Conservation (phyloP, 2,113 vertebrate species). For the Oncorhynchus kisutch region DNA sequence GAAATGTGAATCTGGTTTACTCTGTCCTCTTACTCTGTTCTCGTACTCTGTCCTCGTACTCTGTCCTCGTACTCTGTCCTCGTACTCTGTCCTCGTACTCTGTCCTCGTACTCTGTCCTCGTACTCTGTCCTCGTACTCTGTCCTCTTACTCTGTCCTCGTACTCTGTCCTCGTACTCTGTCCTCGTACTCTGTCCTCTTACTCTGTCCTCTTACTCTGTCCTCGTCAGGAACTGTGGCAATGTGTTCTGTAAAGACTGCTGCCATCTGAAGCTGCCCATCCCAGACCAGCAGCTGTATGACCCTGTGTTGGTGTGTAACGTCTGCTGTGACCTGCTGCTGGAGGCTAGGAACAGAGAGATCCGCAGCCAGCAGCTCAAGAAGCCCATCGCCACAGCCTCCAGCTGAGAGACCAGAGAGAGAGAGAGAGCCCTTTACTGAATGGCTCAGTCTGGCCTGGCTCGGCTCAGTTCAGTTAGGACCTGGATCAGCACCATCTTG, state of each 20-base stretch:
- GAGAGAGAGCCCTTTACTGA: neutral
- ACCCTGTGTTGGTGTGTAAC: conserved; percentile 95
- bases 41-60: too few relatives aligned
- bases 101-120: neutral
- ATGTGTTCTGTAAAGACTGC: conserved; percentile 95
- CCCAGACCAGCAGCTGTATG: conserved; percentile 96
- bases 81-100: neutral
- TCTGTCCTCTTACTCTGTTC: too few relatives aligned
- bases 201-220: neutral
- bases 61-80: neutral
- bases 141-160: too few relatives aligned
- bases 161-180: neutral
- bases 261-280: conserved; percentile 97
- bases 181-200: neutral
- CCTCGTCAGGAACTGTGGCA: conserved; percentile 89
- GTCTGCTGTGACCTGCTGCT: conserved; percentile 91
- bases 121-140: neutral
- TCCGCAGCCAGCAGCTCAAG: conserved; percentile 97
- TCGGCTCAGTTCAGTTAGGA: too few relatives aligned
- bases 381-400: conserved; percentile 97
- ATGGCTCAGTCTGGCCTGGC: conserved; percentile 2
- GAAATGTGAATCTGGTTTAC: too few relatives aligned
- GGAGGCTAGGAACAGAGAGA: conserved; percentile 87
- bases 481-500: too few relatives aligned
- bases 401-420: conserved; percentile 85